Base-by-base conservation (phyloP, 2,888 invertebrate genomes). In the Acleris emargana region DNA sequence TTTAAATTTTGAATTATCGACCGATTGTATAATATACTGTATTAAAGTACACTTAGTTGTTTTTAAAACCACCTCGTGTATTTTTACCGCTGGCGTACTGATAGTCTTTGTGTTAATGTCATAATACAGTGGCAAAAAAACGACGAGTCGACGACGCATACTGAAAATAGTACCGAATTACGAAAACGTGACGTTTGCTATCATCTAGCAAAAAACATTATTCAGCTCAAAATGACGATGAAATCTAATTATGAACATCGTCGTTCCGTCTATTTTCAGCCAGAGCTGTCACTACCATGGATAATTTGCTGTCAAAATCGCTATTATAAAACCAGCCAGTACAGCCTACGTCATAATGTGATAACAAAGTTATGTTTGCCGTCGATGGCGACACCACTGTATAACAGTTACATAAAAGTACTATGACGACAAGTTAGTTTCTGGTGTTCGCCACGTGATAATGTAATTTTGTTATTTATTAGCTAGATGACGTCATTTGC, bases 321-420 rank as follows among this genome's bases (percentile, higher is more conserved):
- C 57, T 57, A 57, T 57, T 57, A 57, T 57, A 57, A 57, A 57
- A 57, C 22, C 57, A 42, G 57, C 57, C 42, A 60, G 38, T 42
- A 42, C 51, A 17, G 50, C 45, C 16, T 22, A 54, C 54, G 54
- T 54, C 54, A 54, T 22, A n/a, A 54, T 20, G 20, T n/a, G 3
- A 9, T 20, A 1, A 54, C 54, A 42, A 54, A 42, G 7, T 42
- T 20, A 25, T 22, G 7, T 13, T 20, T 42, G 17, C 54, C 7
- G 13, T 18, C 20, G 20, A 22, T 18, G 16, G 38, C 16, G 54
- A 22, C 54, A 42, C 54, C 20, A 22, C 54, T 20, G 17, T 54
- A 20, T 9, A n/a, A 20, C 6, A 5, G n/a, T 16, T 20, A 11
- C 5, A 54, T 5, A 16, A 3, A 22, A 42, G n/a, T 7, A 54